These are phyloP conservation scores for Aporrectodea caliginosa DNA, from an alignment of 1,140 invertebrate genomes.

Conservation along the genomic window DNA sequence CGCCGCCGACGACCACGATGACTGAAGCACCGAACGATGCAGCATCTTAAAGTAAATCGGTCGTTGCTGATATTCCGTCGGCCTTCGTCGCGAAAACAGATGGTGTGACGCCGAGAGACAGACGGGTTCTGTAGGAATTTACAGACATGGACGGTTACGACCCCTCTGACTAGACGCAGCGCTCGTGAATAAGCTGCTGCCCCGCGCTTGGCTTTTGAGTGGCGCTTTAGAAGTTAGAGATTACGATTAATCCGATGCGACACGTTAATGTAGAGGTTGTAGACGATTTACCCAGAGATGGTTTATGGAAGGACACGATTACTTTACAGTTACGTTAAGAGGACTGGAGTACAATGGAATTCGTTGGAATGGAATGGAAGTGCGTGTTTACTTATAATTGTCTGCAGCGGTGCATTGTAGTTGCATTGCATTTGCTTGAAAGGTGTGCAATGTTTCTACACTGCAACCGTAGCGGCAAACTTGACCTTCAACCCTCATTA, in stretches of 20 bases:
- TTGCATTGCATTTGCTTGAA: background rate
- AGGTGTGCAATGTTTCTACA: background rate
- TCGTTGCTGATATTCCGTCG: background rate
- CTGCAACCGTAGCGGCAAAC: background rate
- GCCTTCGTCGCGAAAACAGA: background rate
- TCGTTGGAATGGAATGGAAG: background rate
- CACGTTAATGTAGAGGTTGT: no score
- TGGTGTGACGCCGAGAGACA: background rate
- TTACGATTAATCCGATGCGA: no score
- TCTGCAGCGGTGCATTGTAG: background rate
- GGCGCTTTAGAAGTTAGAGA: no score
- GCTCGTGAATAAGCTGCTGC: background rate
- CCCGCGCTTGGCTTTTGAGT: background rate
- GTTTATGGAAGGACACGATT: no score
- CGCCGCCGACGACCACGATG: background rate
- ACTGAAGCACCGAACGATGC: background rate
- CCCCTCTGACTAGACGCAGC: no score
- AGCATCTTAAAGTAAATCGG: no score
- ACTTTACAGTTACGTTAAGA: background rate
- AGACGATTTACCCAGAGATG: no score
- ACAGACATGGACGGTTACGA: background rate
- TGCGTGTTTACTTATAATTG: background rate
- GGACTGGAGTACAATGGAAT: background rate
- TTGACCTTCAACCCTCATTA: no score
- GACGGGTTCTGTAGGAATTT: background rate